These are phyloP conservation scores for Leptopilina clavipes DNA, from an alignment of 1,140 invertebrate genomes.

Conservation along the genomic window DNA sequence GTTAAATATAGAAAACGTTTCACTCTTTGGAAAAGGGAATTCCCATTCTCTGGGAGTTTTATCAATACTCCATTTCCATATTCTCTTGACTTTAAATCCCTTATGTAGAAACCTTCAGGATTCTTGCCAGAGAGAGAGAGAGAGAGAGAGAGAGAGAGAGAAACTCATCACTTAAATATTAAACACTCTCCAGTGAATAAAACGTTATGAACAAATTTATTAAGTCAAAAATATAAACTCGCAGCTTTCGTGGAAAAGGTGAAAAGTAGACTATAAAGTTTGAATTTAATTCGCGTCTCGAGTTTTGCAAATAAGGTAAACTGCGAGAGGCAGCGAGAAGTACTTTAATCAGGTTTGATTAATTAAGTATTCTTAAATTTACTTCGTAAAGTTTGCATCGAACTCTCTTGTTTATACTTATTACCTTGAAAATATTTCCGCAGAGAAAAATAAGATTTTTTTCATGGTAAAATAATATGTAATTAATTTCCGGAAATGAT, in stretches of 20 bases:
- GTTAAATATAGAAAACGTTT: neutral
- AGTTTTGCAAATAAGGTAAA: constrained; percentile 15
- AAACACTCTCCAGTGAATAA: constrained; percentile 6
- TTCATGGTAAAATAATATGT: too few species aligned
- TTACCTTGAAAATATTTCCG: too few species aligned
- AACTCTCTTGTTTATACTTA: too few species aligned
- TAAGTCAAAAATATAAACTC: neutral
- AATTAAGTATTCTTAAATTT: constrained; percentile 24
- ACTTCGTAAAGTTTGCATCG: constrained; percentile 7
- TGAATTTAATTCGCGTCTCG: constrained; percentile 16
- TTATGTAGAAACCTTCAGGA: constrained; percentile 1
- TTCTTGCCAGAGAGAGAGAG: neutral
- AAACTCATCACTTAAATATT: constrained; percentile 28
- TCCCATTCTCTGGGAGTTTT: neutral
- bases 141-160: neutral
- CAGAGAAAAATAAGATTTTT: too few species aligned
- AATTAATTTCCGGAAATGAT: too few species aligned
- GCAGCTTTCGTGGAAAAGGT: neutral
- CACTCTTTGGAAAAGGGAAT: neutral
- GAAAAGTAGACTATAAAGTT: neutral
- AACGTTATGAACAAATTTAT: constrained; percentile 4
- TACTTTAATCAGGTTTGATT: constrained; percentile 23
- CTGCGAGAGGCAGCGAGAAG: constrained; percentile 7
- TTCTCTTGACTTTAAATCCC: neutral
- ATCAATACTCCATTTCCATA: constrained; percentile 16